Evolutionary conservation across 2,797 vertebrate species (phyloP).

Genomic region (Muraenolepis orangiensis): DNA sequence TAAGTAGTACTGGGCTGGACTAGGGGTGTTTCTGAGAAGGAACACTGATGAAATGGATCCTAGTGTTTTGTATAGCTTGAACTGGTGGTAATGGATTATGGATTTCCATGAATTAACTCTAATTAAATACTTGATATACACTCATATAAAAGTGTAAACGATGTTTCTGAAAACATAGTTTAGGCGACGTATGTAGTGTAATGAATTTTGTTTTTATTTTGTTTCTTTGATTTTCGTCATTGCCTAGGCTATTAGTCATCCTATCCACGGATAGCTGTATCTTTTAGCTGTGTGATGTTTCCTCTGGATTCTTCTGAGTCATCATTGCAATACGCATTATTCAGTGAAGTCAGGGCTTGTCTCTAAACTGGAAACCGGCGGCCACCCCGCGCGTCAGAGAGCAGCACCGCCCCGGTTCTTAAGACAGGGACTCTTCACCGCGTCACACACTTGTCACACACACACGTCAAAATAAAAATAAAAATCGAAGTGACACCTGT

Average conservation of each 20-base stretch:
- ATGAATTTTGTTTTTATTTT: too few relatives aligned
- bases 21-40: background rate
- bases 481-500: too few relatives aligned
- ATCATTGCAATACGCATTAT: constrained; percentile 28
- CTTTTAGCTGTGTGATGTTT: constrained; percentile 15
- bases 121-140: too few relatives aligned
- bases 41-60: background rate
- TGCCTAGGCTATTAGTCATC: background rate
- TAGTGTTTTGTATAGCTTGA: too few relatives aligned
- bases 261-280: constrained; percentile 1
- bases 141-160: too few relatives aligned
- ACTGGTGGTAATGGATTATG: too few relatives aligned
- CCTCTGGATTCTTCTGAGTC: constrained; percentile 51
- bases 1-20: constrained; percentile 47
- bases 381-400: constrained; percentile 24
- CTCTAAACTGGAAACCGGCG: constrained; percentile 50
- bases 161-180: too few relatives aligned
- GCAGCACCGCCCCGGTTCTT: constrained; percentile 32
- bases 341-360: constrained; percentile 45
- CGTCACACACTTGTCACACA: background rate
- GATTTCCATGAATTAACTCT: too few relatives aligned
- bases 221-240: background rate
- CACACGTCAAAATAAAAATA: too few relatives aligned
- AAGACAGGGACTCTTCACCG: background rate
- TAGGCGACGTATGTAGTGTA: too few relatives aligned